These are phyloP conservation scores for Malurus cyaneus DNA, from an alignment of 2,113 vertebrate genomes.

Conservation along the genomic window DNA sequence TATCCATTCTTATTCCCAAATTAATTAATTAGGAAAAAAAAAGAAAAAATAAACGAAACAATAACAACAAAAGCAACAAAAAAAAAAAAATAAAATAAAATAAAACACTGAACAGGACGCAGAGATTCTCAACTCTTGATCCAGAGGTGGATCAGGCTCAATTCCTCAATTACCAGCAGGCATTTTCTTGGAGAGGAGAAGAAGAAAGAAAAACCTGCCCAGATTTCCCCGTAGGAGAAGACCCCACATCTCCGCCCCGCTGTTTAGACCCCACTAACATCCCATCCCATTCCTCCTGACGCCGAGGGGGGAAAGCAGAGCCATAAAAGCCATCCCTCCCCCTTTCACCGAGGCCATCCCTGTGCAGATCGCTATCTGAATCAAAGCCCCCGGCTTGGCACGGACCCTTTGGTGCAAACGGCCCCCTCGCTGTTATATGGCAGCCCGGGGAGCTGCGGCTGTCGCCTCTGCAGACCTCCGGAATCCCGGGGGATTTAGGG, in stretches of 20 bases:
- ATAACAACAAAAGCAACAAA: too few relatives aligned
- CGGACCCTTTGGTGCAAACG: conserved; percentile 24
- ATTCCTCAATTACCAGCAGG: not conserved
- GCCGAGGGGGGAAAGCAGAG: not conserved
- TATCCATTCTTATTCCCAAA: too few relatives aligned
- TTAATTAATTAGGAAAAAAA: not conserved
- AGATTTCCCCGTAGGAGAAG: not conserved
- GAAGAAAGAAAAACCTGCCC: not conserved
- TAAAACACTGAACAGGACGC: fast-evolving
- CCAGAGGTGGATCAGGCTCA: not conserved
- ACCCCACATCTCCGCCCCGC: fast-evolving
- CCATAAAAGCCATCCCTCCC: conserved; percentile 31
- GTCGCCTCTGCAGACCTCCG: not conserved
- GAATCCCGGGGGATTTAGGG: not conserved
- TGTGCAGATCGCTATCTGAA: conserved; percentile 43
- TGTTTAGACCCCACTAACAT: not conserved
- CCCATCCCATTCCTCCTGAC: not conserved
- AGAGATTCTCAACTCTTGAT: not conserved
- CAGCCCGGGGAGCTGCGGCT: not conserved
- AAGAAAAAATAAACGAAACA: too few relatives aligned
- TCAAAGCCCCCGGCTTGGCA: conserved; percentile 52
- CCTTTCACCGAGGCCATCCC: not conserved
- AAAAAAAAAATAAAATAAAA: too few relatives aligned
- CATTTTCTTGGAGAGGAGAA: not conserved
- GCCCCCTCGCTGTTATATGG: conserved; percentile 40